These are phyloP conservation scores for Chiroxiphia lanceolata DNA, from an alignment of 2,797 vertebrate genomes.

Conservation along the genomic window DNA sequence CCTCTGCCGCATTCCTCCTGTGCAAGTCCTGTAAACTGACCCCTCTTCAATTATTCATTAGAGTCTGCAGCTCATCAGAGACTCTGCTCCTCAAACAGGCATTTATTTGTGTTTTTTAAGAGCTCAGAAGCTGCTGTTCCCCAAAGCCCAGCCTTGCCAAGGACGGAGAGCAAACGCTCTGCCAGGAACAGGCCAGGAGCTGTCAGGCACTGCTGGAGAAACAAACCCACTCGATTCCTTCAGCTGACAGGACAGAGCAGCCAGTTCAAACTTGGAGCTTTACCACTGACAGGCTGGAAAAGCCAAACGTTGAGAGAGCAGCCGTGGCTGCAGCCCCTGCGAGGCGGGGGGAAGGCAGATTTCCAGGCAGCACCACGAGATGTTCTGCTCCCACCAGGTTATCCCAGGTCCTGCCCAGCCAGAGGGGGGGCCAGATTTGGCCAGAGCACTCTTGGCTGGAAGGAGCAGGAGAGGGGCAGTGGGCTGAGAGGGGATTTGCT, in stretches of 20 bases:
- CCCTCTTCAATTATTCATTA: slow-evolving; percentile 65
- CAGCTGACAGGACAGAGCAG: neutral
- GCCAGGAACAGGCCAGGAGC: slow-evolving; percentile 6
- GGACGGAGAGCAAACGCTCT: neutral
- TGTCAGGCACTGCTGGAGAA: neutral
- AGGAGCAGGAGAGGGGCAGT: neutral
- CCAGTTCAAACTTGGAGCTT: neutral
- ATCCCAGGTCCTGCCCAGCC: neutral
- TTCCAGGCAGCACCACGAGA: neutral
- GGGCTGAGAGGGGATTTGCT: neutral
- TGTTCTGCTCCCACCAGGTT: neutral
- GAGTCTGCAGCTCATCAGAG: slow-evolving; percentile 42
- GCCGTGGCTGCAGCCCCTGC: neutral
- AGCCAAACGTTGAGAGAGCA: neutral
- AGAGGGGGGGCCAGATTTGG: neutral
- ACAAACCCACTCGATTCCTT: neutral
- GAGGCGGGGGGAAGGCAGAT: neutral
- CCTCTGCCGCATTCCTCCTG: slow-evolving; percentile 7
- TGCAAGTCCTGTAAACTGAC: slow-evolving; percentile 56
- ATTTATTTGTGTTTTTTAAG: neutral
- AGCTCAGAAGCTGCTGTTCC: slow-evolving; percentile 2
- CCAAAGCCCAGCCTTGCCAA: neutral
- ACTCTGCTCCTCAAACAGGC: slow-evolving; percentile 23
- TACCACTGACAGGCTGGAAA: neutral
- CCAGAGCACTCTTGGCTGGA: neutral